Conservation (phyloP, 1,140 invertebrate species). For the Penaeus japonicus region DNA sequence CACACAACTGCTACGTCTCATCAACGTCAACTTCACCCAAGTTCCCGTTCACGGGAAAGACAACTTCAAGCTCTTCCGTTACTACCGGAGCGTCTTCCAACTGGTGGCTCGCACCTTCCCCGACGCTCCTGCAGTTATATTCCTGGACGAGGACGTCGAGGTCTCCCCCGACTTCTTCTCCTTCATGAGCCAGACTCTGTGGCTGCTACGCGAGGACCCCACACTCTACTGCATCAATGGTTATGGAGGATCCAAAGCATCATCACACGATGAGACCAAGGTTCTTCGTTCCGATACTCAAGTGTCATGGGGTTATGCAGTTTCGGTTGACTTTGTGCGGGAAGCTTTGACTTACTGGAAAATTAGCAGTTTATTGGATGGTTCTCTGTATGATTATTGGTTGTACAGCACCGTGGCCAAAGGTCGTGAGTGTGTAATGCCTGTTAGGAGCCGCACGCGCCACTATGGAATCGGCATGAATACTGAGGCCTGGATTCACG, state of each 20-base stretch:
- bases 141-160: constrained; percentile 75
- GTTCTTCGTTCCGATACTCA: constrained; percentile 62
- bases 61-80: constrained; percentile 6
- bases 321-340: constrained; percentile 15
- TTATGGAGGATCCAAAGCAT: neutral
- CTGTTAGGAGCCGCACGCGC: neutral
- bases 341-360: constrained; percentile 11
- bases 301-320: constrained; percentile 38
- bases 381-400: constrained; percentile 29
- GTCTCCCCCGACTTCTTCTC: constrained; percentile 73
- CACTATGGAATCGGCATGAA: constrained; percentile 38
- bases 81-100: constrained; percentile 44
- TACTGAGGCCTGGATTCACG: neutral
- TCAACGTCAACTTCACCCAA: too few species aligned
- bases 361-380: neutral
- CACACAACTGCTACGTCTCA: too few species aligned
- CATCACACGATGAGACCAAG: neutral
- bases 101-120: constrained; percentile 28
- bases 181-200: constrained; percentile 72
- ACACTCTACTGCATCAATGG: constrained; percentile 61
- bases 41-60: neutral
- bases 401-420: constrained; percentile 15
- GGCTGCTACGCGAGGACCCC: constrained; percentile 69
- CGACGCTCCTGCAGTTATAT: constrained; percentile 65
- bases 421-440: constrained; percentile 26